Base-by-base conservation (phyloP, 53 echinoderm and acorn worm genomes). In the Crossaster papposus region DNA sequence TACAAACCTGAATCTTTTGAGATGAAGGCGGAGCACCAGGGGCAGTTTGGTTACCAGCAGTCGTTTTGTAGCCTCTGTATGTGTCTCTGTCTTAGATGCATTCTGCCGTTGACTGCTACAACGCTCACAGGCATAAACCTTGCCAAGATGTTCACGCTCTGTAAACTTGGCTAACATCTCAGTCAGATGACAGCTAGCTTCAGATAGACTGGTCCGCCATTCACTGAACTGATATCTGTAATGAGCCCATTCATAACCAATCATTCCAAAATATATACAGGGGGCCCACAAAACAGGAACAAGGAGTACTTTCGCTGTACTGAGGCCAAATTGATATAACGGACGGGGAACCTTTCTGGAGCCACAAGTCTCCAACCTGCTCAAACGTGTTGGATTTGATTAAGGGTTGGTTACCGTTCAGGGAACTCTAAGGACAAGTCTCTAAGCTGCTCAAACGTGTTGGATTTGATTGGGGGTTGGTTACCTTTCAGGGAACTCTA, bases 101-200 rank as follows among this genome's bases (percentile, higher is more conserved):
- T 75, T 80, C 17, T 93, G 92, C 26, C 95, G 75, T n/a, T 90
- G 91, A 58, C 90, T 91, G 78, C 91, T 97, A 28, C 97, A 97
- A 13, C 54, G 76, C 51, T 89, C 92, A 28, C 97, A 97, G 44
- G 91, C 89, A 78, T 97, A 97, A 35, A 97, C 97, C 63, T 85
- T 79, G 0, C 97, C 97, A 5, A 97, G 95, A n/a, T 95, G 75
- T 30, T 97, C 97, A 9, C 95, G 81, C 82, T 97, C 97, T 0
- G 97, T 97, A 78, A 95, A 97, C 89, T 95, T 95, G 44, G 94
- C 75, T 38, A 97, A 91, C 97, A 97, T 97, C 72, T 97, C 97
- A 11, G 90, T 95, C 50, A 96, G 88, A 26, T 91, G 96, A 64
- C 97, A 97, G 88, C 90, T 95, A 36, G 93, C 88, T 62, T 93